Percentiles rank a stretch among this genome's conserved stretches.
Evolutionary conservation across 2,797 vertebrate genomes (phyloP).

Genomic region (Echiichthys vipera): DNA sequence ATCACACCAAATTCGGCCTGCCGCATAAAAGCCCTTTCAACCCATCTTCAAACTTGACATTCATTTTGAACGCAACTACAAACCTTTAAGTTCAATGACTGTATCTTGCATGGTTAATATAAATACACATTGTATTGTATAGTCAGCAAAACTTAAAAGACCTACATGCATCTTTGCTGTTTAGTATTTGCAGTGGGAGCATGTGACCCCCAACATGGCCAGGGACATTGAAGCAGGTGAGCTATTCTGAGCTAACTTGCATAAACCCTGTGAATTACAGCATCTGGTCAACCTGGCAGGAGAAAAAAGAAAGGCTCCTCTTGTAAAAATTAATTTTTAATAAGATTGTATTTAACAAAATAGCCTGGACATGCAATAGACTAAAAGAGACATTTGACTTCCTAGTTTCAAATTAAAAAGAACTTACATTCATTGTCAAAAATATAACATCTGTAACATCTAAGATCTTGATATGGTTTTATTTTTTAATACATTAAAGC

Average conservation of each 20-base stretch:
- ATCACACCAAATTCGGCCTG: too few relatives aligned
- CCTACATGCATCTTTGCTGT: neutral
- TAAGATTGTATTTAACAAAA: neutral
- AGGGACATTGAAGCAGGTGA: slow-evolving; percentile 18
- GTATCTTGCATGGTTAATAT: too few relatives aligned
- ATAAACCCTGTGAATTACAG: slow-evolving; percentile 64
- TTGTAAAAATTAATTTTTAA: neutral
- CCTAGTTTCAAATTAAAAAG: neutral
- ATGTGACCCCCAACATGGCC: slow-evolving; percentile 17
- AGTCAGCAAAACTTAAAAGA: neutral
- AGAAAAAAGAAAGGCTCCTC: neutral
- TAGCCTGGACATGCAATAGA: neutral
- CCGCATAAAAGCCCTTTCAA: too few relatives aligned
- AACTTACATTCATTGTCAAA: neutral
- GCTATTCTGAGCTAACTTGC: slow-evolving; percentile 29
- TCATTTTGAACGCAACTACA: too few relatives aligned
- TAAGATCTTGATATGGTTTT: slow-evolving; percentile 8
- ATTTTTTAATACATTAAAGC: slow-evolving; percentile 23
- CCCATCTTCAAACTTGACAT: too few relatives aligned
- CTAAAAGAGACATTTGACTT: neutral
- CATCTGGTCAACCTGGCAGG: slow-evolving; percentile 58
- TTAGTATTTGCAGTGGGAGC: slow-evolving; percentile 1
- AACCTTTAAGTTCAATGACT: too few relatives aligned
- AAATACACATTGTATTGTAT: neutral
- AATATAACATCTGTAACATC: neutral